phyloP scores from a whole-genome alignment of 2,113 vertebrate genomes.

The Thamnophis sirtalis region DNA sequence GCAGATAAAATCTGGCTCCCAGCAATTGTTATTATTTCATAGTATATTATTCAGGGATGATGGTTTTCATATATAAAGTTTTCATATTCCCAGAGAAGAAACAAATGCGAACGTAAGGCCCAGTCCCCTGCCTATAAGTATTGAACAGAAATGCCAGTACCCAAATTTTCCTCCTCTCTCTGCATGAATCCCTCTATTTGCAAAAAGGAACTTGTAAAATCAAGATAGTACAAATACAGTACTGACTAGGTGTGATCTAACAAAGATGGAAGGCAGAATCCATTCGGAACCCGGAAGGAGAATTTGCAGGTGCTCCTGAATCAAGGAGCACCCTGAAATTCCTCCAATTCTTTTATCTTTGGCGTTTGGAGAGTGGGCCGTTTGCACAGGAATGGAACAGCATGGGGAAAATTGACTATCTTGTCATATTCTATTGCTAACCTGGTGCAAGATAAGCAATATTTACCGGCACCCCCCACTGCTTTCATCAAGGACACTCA shows the following conservation, averaged over 20 bases:
- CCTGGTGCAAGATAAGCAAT: neutral
- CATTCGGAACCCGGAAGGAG: too few relatives aligned
- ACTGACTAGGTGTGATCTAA: neutral
- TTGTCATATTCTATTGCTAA: neutral
- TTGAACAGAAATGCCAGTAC: neutral
- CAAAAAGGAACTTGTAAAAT: neutral
- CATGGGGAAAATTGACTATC: neutral
- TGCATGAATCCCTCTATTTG: neutral
- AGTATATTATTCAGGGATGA: neutral
- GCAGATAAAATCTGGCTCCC: neutral
- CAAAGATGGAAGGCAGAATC: neutral
- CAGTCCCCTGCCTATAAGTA: neutral
- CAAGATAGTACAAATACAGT: too few relatives aligned
- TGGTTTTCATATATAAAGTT: too few relatives aligned
- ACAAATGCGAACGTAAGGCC: neutral
- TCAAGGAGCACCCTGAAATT: neutral
- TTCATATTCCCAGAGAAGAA: neutral
- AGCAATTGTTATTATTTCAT: neutral
- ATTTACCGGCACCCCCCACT: constrained; percentile 28
- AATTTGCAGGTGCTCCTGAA: neutral
- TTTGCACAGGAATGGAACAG: neutral
- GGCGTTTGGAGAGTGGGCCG: neutral
- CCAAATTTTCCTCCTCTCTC: neutral
- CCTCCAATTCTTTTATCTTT: neutral
- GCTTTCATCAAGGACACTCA: constrained; percentile 46